Percentiles rank a stretch among this genome's conserved stretches.
These are phyloP conservation scores for Synodontis membranacea DNA, from an alignment of 2,113 vertebrate species.

Conservation along the genomic window DNA sequence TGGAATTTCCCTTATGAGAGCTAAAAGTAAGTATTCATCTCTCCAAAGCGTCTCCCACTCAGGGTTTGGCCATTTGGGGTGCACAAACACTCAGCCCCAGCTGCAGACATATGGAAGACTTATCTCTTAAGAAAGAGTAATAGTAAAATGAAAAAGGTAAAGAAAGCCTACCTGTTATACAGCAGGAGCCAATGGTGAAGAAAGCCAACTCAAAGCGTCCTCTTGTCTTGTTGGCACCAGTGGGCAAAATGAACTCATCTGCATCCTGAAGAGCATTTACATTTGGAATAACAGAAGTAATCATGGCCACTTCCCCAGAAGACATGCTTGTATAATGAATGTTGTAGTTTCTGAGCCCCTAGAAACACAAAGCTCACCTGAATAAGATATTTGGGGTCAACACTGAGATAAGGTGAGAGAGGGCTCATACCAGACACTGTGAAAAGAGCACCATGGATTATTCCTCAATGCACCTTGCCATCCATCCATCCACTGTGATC, in stretches of 20 bases:
- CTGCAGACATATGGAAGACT: background rate
- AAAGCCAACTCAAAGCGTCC: conserved; percentile 87
- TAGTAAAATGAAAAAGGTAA: background rate
- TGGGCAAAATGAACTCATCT: conserved; percentile 87
- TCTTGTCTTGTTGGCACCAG: conserved; percentile 85
- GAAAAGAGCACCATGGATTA: conserved; percentile 36
- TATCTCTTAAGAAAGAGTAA: background rate
- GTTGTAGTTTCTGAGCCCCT: background rate
- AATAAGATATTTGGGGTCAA: conserved; percentile 82
- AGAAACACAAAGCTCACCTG: conserved; percentile 73
- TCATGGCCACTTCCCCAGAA: background rate
- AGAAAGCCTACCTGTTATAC: conserved; percentile 77
- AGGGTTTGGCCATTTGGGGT: background rate
- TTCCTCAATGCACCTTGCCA: background rate
- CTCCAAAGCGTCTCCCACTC: background rate
- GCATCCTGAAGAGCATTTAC: conserved; percentile 72
- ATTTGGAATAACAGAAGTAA: background rate
- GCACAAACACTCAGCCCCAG: background rate
- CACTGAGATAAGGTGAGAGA: conserved; percentile 84
- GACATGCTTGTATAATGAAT: background rate
- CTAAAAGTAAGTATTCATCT: background rate
- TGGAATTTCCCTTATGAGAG: background rate
- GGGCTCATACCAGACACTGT: conserved; percentile 86
- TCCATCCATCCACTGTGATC: background rate
- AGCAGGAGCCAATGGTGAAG: conserved; percentile 87